These are phyloP conservation scores for Ephydatia muelleri DNA, from an alignment of 37 sponge, comb jelly and placozoan species.

Conservation along the genomic window DNA sequence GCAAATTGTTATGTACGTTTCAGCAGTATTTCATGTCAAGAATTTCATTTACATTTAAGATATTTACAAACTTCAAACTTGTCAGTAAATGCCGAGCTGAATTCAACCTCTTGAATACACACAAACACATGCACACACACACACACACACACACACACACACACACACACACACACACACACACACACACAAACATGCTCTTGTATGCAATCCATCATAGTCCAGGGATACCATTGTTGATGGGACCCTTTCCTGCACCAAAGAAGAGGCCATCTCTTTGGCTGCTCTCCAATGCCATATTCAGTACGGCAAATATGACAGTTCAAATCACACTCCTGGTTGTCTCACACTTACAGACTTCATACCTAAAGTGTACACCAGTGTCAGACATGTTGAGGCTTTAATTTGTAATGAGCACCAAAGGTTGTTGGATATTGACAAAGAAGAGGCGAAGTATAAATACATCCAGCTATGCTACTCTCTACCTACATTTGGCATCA, in stretches of 20 bases:
- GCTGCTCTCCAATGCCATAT: neutral
- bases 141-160: too few relatives aligned
- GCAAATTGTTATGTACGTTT: too few relatives aligned
- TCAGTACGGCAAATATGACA: neutral
- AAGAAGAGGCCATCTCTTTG: neutral
- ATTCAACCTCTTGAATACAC: too few relatives aligned
- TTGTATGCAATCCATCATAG: too few relatives aligned
- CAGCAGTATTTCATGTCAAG: too few relatives aligned
- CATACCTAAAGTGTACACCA: neutral
- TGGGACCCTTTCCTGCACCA: neutral
- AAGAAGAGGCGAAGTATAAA: neutral
- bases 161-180: too few relatives aligned
- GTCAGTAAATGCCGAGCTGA: too few relatives aligned
- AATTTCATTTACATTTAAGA: too few relatives aligned
- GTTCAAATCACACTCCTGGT: neutral
- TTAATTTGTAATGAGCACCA: neutral
- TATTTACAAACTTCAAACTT: too few relatives aligned
- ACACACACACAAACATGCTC: too few relatives aligned
- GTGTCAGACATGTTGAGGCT: neutral
- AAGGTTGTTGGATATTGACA: neutral
- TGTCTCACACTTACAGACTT: neutral
- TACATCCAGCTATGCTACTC: slow-evolving; percentile 1
- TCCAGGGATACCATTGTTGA: neutral
- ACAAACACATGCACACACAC: too few relatives aligned
- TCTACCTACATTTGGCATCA: neutral